phyloP scores from a whole-genome alignment of 2,888 invertebrate species.

The Cryptus armator region DNA sequence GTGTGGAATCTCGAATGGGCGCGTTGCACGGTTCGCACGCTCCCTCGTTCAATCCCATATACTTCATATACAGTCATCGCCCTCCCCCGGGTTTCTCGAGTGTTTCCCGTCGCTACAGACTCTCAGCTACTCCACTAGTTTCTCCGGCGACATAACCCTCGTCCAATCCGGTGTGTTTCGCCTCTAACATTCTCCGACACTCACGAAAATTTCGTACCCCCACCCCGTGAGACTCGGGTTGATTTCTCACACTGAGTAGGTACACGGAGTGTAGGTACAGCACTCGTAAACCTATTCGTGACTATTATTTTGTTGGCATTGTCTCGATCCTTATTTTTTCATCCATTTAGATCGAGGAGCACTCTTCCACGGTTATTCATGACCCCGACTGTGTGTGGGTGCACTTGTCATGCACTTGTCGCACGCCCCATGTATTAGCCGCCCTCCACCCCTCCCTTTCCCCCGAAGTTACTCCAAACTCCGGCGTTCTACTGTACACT shows the following conservation, averaged over 20 bases:
- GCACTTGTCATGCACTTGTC: conserved; percentile 73
- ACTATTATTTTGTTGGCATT: conserved; percentile 47
- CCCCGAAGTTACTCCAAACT: conserved; percentile 74
- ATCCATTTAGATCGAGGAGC: not conserved
- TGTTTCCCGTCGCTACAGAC: conserved; percentile 40
- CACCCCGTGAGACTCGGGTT: conserved; percentile 33
- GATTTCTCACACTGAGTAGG: conserved; percentile 43
- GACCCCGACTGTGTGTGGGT: conserved; percentile 17
- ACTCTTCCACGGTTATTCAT: conserved; percentile 43
- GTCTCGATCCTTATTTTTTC: conserved; percentile 10
- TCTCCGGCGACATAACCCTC: conserved; percentile 33
- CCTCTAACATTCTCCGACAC: not conserved
- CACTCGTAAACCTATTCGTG: conserved; percentile 20
- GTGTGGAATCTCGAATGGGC: conserved; percentile 52
- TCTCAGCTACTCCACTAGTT: conserved; percentile 25
- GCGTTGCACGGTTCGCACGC: conserved; percentile 66
- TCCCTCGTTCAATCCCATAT: conserved; percentile 50
- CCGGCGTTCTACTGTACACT: conserved; percentile 63
- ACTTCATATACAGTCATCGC: conserved; percentile 51
- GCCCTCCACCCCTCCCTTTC: conserved; percentile 74
- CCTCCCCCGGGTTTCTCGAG: conserved; percentile 48
- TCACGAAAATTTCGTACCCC: conserved; percentile 31
- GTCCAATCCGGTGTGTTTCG: conserved; percentile 17
- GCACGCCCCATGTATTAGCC: conserved; percentile 61
- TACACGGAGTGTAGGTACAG: not conserved